These are phyloP conservation scores for Atherinomorus stipes DNA, from an alignment of 2,113 vertebrate species.

Conservation along the genomic window DNA sequence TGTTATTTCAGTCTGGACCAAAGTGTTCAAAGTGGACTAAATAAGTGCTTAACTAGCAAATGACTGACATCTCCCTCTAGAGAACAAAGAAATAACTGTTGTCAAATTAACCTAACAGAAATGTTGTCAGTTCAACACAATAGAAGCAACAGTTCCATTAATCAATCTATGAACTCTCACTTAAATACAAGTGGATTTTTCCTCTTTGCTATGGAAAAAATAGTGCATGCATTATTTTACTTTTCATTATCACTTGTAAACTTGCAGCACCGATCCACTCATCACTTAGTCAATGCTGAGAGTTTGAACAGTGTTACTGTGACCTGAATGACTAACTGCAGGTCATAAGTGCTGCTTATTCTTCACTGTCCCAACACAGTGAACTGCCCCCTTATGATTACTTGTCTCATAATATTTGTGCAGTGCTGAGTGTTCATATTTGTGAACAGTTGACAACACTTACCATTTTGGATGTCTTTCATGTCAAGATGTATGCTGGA, in stretches of 20 bases:
- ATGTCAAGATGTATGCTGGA: constrained; percentile 86
- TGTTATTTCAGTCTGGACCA: background rate
- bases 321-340: background rate
- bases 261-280: no score
- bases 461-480: constrained; percentile 84
- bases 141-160: no score
- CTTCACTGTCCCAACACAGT: background rate
- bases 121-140: no score
- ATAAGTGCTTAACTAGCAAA: background rate
- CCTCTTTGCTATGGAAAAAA: no score
- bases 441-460: constrained; percentile 38
- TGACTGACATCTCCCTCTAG: background rate
- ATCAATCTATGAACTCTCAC: no score
- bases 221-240: no score
- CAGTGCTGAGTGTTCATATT: background rate
- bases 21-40: background rate
- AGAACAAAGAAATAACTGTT: background rate
- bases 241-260: no score
- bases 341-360: background rate
- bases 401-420: background rate
- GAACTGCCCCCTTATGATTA: background rate
- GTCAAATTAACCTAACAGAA: no score
- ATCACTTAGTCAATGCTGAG: no score
- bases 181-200: no score
- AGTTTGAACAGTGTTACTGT: no score